Evolutionary conservation across 2,113 vertebrate species (phyloP), one percentile per base, ranked within the genome.

Genomic region (Nothocercus nigrocapillus): DNA sequence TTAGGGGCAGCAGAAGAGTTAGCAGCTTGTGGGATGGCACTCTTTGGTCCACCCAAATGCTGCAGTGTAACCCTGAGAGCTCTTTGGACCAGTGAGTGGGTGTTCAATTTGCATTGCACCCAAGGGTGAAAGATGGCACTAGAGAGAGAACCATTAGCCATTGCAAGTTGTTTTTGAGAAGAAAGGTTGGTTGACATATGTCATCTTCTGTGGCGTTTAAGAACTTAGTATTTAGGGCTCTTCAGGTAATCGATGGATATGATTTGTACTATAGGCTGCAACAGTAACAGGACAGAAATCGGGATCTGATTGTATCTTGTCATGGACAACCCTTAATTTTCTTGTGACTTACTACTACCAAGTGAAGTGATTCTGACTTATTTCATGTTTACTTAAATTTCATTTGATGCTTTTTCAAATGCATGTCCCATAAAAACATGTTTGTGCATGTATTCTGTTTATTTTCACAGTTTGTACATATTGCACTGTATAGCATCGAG

Each of bases 31-130:
- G 30, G 32, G 30, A n/a, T 2, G 1, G 18, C 28, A 27, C 32
- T 93, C 40, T 36, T 85, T 82, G n/a, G n/a, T 47, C 30, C 6
- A 2, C 76, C 84, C n/a, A 10, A 7, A 59, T 82, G 34, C 17
- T 68, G 38, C 47, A 32, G 42, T 85, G 42, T 85, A 51, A 64
- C 73, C 27, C 13, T 76, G 24, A 24, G 72, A 56, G 42, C 47
- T 85, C 8, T 87, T 34, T 44, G 40, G 73, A 62, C 32, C 75
- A 25, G 12, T 53, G 69, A 72, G n/a, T 36, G n/a, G 22, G 20
- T 27, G 3, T 42, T 70, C 54, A n/a, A 42, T 7, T 4, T 13
- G 7, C 0, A 0, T 28, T 68, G 56, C 62, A 34, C 32, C 36
- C 38, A 42, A 51, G 11, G 9, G 5, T 14, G 28, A 15, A 42